Evolutionary conservation across 1,140 invertebrate genomes (phyloP).

Genomic region (Holotrichia oblita): DNA sequence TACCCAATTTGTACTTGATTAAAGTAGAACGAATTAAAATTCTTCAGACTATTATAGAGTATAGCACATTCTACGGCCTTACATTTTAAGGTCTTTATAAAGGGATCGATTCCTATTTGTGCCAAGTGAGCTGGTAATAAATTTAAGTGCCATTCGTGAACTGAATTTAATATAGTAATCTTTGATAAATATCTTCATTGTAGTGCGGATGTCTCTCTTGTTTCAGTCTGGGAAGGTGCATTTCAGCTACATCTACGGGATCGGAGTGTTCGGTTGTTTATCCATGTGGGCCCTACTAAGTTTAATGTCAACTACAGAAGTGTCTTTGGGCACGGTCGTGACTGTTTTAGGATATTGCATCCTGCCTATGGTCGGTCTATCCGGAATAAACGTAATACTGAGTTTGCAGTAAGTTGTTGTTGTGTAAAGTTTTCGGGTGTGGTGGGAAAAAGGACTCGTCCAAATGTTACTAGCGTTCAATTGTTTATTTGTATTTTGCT

Average conservation of each 20-base stretch:
- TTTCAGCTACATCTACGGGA: slow-evolving; percentile 86
- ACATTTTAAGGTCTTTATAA: neutral
- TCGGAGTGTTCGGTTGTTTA: slow-evolving; percentile 81
- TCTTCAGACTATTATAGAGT: neutral
- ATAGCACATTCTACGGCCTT: neutral
- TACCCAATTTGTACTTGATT: neutral
- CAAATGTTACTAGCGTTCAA: neutral
- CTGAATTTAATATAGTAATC: slow-evolving; percentile 20
- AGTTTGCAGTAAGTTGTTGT: slow-evolving; percentile 75
- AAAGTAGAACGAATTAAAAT: neutral
- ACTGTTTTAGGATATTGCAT: slow-evolving; percentile 88
- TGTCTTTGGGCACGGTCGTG: slow-evolving; percentile 78
- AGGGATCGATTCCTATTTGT: neutral
- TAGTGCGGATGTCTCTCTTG: neutral
- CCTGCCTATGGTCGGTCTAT: slow-evolving; percentile 85
- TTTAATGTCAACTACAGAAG: slow-evolving; percentile 76
- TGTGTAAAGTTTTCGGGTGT: slow-evolving; percentile 34
- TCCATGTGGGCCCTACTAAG: slow-evolving; percentile 82
- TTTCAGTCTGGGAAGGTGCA: slow-evolving; percentile 69
- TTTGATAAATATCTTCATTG: slow-evolving; percentile 21
- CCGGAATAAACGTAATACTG: slow-evolving; percentile 75
- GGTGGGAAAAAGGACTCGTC: neutral
- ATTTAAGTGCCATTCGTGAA: slow-evolving; percentile 23
- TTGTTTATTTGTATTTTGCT: slow-evolving; percentile 34
- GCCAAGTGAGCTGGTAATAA: neutral